Conservation (phyloP, 2,797 vertebrate species). For the Manis crassicaudata region DNA sequence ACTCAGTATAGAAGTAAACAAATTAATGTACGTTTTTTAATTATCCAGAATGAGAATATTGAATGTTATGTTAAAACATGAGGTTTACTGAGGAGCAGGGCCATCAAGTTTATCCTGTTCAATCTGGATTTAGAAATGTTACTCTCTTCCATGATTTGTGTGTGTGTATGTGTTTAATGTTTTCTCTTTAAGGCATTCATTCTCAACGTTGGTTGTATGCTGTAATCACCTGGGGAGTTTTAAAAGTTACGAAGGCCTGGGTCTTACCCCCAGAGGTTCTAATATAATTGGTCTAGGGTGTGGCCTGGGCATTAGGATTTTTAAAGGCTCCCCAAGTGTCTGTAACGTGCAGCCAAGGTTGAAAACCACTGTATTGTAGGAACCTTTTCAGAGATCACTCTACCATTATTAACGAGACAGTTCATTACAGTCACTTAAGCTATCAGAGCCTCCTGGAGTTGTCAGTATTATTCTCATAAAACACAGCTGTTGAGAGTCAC, state of each 20-base stretch:
- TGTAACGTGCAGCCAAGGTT: slow-evolving; percentile 55
- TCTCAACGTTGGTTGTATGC: neutral
- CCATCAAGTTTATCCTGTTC: neutral
- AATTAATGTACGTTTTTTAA: neutral
- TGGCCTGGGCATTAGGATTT: slow-evolving; percentile 40
- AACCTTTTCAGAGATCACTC: slow-evolving; percentile 39
- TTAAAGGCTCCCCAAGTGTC: slow-evolving; percentile 69
- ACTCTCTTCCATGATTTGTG: neutral
- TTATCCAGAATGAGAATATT: neutral
- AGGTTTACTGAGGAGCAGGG: neutral
- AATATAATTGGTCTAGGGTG: slow-evolving; percentile 56
- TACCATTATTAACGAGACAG: slow-evolving; percentile 60
- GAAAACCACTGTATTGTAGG: neutral
- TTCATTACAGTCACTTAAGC: slow-evolving; percentile 58
- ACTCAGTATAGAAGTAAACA: neutral
- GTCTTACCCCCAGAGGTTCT: slow-evolving; percentile 34
- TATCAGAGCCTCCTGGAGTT: slow-evolving; percentile 41
- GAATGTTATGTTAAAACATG: neutral
- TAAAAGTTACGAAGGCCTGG: slow-evolving; percentile 52
- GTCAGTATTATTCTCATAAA: neutral
- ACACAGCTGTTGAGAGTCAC: neutral
- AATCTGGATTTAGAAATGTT: neutral
- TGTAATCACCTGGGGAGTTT: slow-evolving; percentile 18
- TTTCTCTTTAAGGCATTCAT: slow-evolving; percentile 1
- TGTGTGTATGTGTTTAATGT: neutral